Evolutionary conservation across 2,797 vertebrate species (phyloP).

Genomic region (Eutrigla gurnardus): DNA sequence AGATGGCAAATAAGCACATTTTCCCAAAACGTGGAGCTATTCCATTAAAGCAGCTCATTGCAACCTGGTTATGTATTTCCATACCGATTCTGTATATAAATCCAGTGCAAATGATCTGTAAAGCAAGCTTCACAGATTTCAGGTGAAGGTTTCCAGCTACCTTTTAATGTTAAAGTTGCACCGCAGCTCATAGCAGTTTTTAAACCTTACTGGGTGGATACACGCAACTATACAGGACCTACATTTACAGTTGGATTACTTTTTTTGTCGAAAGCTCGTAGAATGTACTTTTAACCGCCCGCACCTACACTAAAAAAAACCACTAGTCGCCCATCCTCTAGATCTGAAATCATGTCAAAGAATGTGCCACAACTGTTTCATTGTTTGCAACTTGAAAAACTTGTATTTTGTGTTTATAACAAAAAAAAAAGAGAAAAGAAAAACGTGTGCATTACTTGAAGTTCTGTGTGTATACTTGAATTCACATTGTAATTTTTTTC

Average conservation of each 20-base stretch:
- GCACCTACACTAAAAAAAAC: slow-evolving; percentile 49
- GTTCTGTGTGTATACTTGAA: slow-evolving; percentile 83
- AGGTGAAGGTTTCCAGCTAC: slow-evolving; percentile 49
- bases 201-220: slow-evolving; percentile 35
- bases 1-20: neutral
- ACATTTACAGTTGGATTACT: slow-evolving; percentile 46
- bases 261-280: slow-evolving; percentile 59
- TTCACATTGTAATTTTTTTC: slow-evolving; percentile 70
- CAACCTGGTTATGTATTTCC: slow-evolving; percentile 47
- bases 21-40: slow-evolving; percentile 45
- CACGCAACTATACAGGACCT: slow-evolving; percentile 45
- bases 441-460: slow-evolving; percentile 79
- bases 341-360: slow-evolving; percentile 68
- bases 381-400: slow-evolving; percentile 72
- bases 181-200: slow-evolving; percentile 54
- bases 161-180: slow-evolving; percentile 47
- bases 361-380: slow-evolving; percentile 73
- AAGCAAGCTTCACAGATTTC: slow-evolving; percentile 44
- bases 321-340: slow-evolving; percentile 42
- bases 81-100: slow-evolving; percentile 67
- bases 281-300: slow-evolving; percentile 62
- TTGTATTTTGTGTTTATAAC: slow-evolving; percentile 74
- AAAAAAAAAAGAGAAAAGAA: slow-evolving; percentile 27
- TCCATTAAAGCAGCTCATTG: slow-evolving; percentile 50
- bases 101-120: slow-evolving; percentile 56